These are phyloP conservation scores for Eucriotettix oculatus DNA, from an alignment of 2,888 invertebrate genomes.

Conservation along the genomic window DNA sequence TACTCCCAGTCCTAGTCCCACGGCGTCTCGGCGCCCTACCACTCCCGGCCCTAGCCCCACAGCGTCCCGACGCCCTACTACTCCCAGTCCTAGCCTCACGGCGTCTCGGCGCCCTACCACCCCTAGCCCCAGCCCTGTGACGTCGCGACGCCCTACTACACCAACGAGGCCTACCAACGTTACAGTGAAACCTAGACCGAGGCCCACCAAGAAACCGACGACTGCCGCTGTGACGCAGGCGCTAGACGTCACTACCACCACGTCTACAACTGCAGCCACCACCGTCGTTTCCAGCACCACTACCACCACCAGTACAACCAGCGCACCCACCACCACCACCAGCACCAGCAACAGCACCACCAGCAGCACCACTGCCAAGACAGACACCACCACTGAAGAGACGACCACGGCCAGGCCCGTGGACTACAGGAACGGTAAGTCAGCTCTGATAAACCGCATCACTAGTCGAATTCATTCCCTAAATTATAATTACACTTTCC, in stretches of 20 bases:
- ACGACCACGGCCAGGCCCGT: conserved; percentile 16
- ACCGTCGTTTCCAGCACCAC: conserved; percentile 8
- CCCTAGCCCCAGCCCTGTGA: too few relatives aligned
- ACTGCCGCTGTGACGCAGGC: conserved; percentile 15
- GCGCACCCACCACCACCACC: conserved; percentile 23
- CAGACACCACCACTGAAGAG: conserved; percentile 16
- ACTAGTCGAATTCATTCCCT: too few relatives aligned
- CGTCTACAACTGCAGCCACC: background rate
- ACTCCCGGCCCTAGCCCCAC: too few relatives aligned
- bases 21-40: background rate
- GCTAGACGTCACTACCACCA: background rate
- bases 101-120: too few relatives aligned
- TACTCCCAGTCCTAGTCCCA: conserved; percentile 8
- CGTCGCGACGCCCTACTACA: too few relatives aligned
- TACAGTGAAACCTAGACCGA: background rate
- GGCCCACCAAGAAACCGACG: conserved; percentile 15
- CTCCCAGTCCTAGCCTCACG: too few relatives aligned
- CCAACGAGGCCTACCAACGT: too few relatives aligned
- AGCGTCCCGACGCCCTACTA: too few relatives aligned
- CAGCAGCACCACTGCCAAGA: conserved; percentile 18
- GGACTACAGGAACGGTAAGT: conserved; percentile 28
- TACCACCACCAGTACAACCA: conserved; percentile 21
- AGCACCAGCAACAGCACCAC: conserved; percentile 26
- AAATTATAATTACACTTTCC: too few relatives aligned
- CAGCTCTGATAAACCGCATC: background rate